Base-by-base conservation (phyloP, 2,888 invertebrate genomes). In the Dioctria linearis region DNA sequence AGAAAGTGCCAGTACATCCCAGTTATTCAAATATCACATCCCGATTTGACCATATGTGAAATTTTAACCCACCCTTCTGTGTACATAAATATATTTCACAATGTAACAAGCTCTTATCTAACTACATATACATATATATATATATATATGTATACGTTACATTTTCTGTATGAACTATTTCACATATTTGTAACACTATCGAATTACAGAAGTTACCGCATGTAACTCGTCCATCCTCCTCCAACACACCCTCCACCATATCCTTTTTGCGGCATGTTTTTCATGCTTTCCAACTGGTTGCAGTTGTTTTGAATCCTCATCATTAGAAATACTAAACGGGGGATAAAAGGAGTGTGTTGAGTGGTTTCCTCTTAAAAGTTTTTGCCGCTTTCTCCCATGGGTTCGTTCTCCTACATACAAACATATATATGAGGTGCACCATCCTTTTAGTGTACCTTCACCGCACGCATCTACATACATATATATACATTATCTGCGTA, bases 101-200 rank as follows among this genome's bases (percentile, higher is more conserved):
- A 25, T 25, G 25, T 25, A 25, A 25, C 25, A 25, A 25, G 25
- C 25, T 1, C 25, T 25, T 51, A 11, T 11, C 6, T 51, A 9
- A 51, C 51, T 51, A 11, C 51, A 51, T 51, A 9, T 51, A 6
- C n/a, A n/a, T n/a, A n/a, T n/a, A n/a, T n/a, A n/a, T n/a, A n/a
- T n/a, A n/a, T n/a, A n/a, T n/a, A n/a, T n/a, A n/a, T n/a, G n/a
- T 25, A 57, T 57, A 13, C 1, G 57, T 13, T 57, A 2, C 61
- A 25, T 61, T 39, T 61, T 61, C 61, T 61, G 61, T 13, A 25
- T 61, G 59, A 13, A 2, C 73, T 57, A 42, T 5, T 37, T 25
- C 25, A 25, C 54, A 73, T 13, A 57, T 73, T 73, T 73, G 73
- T 59, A 13, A 13, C 59, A 6, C 57, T 73, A 73, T 73, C 73